Evolutionary conservation across 2,797 vertebrate genomes (phyloP).

Genomic region (Falco peregrinus): DNA sequence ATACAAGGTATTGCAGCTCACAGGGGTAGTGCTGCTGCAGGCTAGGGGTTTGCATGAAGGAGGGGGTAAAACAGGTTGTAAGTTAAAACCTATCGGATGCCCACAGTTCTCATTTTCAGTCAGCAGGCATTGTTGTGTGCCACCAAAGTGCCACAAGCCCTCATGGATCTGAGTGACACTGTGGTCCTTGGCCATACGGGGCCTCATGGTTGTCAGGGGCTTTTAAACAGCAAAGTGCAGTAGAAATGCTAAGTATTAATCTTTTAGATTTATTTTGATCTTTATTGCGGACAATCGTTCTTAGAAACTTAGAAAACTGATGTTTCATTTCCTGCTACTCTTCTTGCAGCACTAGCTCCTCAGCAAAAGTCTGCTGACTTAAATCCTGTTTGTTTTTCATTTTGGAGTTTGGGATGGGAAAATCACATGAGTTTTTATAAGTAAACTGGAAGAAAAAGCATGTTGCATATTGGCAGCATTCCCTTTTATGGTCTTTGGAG

Average conservation of each 20-base stretch:
- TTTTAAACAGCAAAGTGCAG: not conserved
- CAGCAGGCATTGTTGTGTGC: not conserved
- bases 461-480: not conserved
- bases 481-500: not conserved
- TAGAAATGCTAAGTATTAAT: not conserved
- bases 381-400: not conserved
- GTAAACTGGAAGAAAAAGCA: not conserved
- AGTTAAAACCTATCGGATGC: rapidly evolving
- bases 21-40: not conserved
- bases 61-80: not conserved
- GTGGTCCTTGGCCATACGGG: not conserved
- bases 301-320: not conserved
- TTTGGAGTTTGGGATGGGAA: not conserved
- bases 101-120: not conserved
- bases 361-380: not conserved
- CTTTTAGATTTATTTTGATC: not conserved
- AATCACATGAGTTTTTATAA: not conserved
- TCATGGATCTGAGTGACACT: not conserved
- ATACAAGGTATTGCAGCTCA: not conserved
- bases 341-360: not conserved
- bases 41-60: not conserved
- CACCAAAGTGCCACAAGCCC: not conserved
- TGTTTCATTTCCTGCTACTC: not conserved
- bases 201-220: not conserved
- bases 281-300: not conserved